A percentile compares a stretch with the other conserved stretches of the same genome.
Evolutionary conservation across 1,140 invertebrate species (phyloP).

Genomic region (Macrocentrus cingulum): DNA sequence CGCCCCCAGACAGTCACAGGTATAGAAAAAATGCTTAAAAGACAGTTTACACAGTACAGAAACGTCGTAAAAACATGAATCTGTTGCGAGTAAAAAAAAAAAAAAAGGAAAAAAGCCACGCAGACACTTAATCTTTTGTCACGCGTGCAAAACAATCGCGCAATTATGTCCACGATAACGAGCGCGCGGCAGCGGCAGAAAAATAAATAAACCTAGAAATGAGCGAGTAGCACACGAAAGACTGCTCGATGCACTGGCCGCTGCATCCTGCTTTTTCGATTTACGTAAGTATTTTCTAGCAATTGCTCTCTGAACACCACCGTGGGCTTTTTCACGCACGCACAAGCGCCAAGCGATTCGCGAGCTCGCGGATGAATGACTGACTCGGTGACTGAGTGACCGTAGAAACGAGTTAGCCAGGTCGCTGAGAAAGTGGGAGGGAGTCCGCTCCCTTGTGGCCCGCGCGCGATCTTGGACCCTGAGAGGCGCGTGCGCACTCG

Average conservation of each 20-base stretch:
- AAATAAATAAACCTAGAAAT: too few species aligned
- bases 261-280: too few species aligned
- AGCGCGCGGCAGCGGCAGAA: background rate
- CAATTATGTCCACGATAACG: slow-evolving; percentile 17
- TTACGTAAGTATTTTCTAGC: too few species aligned
- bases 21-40: too few species aligned
- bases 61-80: too few species aligned
- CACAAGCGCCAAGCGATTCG: slow-evolving; percentile 11
- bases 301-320: too few species aligned
- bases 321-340: too few species aligned
- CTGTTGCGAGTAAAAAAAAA: background rate
- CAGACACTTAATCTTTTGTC: slow-evolving; percentile 15
- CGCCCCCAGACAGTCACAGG: too few species aligned
- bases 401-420: slow-evolving; percentile 21
- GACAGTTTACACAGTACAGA: too few species aligned
- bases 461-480: too few species aligned
- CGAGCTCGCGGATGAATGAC: slow-evolving; percentile 25
- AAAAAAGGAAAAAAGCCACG: background rate
- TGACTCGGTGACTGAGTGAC: slow-evolving; percentile 26
- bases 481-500: too few species aligned
- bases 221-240: background rate
- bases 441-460: slow-evolving; percentile 5
- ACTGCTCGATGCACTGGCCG: too few species aligned
- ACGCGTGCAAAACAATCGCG: slow-evolving; percentile 21
- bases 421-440: slow-evolving; percentile 19